Evolutionary conservation across 2,113 vertebrate genomes (phyloP).

Genomic region (Triplophysa tibetana): DNA sequence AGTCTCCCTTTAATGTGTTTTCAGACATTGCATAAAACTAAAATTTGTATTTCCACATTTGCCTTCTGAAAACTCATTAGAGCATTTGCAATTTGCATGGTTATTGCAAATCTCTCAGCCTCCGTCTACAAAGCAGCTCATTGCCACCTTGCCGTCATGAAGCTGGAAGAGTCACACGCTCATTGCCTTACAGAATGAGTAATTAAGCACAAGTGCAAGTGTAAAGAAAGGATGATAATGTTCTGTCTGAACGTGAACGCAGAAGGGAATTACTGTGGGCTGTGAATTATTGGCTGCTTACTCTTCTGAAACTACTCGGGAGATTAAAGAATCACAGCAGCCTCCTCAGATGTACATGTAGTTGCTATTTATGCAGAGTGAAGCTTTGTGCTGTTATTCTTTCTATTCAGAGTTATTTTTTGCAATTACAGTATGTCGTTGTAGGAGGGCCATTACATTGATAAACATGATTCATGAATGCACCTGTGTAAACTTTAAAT

Average conservation of each 20-base stretch:
- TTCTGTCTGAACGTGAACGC: neutral
- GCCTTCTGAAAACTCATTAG: slow-evolving; percentile 8
- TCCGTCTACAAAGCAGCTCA: slow-evolving; percentile 11
- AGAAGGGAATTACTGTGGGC: neutral
- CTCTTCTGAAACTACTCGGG: neutral
- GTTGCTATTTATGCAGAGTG: neutral
- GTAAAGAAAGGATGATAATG: slow-evolving; percentile 20
- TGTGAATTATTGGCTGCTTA: neutral
- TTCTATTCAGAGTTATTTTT: neutral
- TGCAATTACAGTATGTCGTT: neutral
- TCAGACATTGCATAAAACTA: neutral
- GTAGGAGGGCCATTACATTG: neutral
- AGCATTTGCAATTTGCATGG: slow-evolving; percentile 29
- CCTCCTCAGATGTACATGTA: neutral
- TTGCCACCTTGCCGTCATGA: slow-evolving; percentile 1
- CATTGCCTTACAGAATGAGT: slow-evolving; percentile 22
- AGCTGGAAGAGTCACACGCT: slow-evolving; percentile 24
- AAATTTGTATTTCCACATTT: neutral
- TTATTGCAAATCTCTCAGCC: slow-evolving; percentile 7
- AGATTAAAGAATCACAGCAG: neutral
- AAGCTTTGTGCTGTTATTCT: neutral
- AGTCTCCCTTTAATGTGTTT: neutral
- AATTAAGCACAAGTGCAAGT: slow-evolving; percentile 13
- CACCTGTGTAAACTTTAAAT: neutral
- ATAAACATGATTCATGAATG: neutral